Evolutionary conservation across 2,888 invertebrate species (phyloP), one percentile per base, ranked within the genome.

Genomic region (Polydrusus pterygomalis): DNA sequence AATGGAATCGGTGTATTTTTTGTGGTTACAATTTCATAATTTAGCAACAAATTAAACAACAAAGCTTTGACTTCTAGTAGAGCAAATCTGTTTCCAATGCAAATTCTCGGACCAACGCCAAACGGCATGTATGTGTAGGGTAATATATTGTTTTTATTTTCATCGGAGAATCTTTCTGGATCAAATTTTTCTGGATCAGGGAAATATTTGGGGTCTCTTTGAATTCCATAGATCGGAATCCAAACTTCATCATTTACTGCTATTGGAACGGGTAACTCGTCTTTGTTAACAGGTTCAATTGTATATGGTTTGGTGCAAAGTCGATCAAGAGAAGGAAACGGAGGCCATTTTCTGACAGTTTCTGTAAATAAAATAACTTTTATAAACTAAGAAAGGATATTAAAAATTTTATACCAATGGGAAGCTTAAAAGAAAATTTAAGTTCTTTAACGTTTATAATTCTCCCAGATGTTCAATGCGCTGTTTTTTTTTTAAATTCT

Each of bases 11-110:
- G 11, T 0, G 51, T 51, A 0, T 20, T 51, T 13, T 51, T 80
- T 25, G 77, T 80, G 0, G 82, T 80, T 34, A 81, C 81, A 38
- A 86, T 74, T 54, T 83, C 81, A 75, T 84, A 86, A 45, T 84
- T 11, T 9, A 51, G 13, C 68, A 18, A 34, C 11, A 68, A 38
- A 30, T 54, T 38, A 68, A 51, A 68, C 18, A 68, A 34, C 15
- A 54, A 11, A 40, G 68, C 10, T 20, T 56, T 51, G 2, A 68
- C 0, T 13, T 51, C 68, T 10, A 51, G 0, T 10, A 67, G 30
- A 56, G 56, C 68, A 68, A 56, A 56, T 30, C 68, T 30, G n/a
- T 54, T 51, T 11, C 68, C 68, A 17, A 68, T 56, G 11, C 68
- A 68, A 18, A 34, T 68, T 13, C 68, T 51, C 8, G 68, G 68